Evolutionary conservation across 2,888 invertebrate species (phyloP).

Genomic region (Oscheius sp.): DNA sequence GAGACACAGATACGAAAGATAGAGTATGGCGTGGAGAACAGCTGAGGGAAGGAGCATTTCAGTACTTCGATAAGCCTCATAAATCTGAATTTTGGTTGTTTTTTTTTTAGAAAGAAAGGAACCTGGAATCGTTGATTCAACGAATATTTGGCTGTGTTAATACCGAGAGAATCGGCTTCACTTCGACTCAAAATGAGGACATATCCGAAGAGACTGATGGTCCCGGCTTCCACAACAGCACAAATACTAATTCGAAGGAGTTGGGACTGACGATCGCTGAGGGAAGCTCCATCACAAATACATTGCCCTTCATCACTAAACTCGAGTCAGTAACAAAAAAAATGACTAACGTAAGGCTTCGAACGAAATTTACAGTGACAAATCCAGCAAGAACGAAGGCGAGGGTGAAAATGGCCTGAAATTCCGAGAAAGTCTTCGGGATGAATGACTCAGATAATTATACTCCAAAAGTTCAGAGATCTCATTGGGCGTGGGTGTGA

Average conservation of each 20-base stretch:
- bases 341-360: conserved; percentile 35
- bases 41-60: conserved; percentile 45
- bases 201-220: conserved; percentile 41
- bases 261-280: conserved; percentile 36
- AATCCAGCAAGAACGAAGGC: conserved; percentile 34
- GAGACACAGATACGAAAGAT: conserved; percentile 38
- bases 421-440: not conserved
- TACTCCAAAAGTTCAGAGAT: not conserved
- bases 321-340: not conserved
- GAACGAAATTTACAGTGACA: conserved; percentile 37
- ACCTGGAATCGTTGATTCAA: conserved; percentile 41
- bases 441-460: not conserved
- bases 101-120: not conserved
- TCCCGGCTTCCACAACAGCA: conserved; percentile 37
- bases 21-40: conserved; percentile 41
- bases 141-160: conserved; percentile 44
- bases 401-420: conserved; percentile 34
- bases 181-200: conserved; percentile 36
- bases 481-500: not conserved
- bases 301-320: conserved; percentile 39
- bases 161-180: conserved; percentile 38
- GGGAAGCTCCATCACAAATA: conserved; percentile 42
- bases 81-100: conserved; percentile 28
- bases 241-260: conserved; percentile 36
- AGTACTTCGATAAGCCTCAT: conserved; percentile 42